Evolutionary conservation across 2,888 invertebrate genomes (phyloP), one percentile per base, ranked within the genome.

Genomic region (Plagodis dolabraria): DNA sequence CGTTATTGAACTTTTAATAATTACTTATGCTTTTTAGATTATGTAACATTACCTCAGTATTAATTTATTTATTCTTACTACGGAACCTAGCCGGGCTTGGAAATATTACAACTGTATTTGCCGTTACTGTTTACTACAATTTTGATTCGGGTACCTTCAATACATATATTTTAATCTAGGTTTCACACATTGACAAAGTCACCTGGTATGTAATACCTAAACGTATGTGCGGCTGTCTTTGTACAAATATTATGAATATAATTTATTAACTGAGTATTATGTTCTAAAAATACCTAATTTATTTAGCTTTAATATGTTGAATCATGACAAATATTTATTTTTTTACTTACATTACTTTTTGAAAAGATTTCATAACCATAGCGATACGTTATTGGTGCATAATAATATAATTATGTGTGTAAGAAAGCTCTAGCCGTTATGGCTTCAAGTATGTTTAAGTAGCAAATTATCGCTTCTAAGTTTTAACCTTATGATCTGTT

Each of bases 271-370:
- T 76, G 60, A 90, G 89, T 90, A 87, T 89, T 89, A 89, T 85
- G 84, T 82, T 77, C 67, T 68, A 74, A 80, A 81, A 74, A 80
- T 79, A 78, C 72, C 68, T 74, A 70, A 72, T 79, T 80, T 82
- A 80, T 80, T 84, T 86, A 86, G 80, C 69, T 80, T 72, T 86
- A 80, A 76, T 80, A 79, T 74, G 84, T 90, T 88, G 70, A 83
- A 87, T 85, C 90, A 90, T 90, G 90, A 91, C 89, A 91, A 86
- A 85, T 87, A 85, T 87, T 88, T 89, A 85, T 87, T 87, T 85
- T 82, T 79, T 79, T 82, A 76, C 79, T 66, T 53, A 72, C 54
- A 57, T 63, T 71, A 72, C 74, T 71, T 69, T 55, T 68, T 72
- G 67, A 71, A 71, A 72, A 69, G 68, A 69, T 69, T 71, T 72